phyloP scores from a whole-genome alignment of 2,113 vertebrate genomes.

The Gymnogyps californianus region DNA sequence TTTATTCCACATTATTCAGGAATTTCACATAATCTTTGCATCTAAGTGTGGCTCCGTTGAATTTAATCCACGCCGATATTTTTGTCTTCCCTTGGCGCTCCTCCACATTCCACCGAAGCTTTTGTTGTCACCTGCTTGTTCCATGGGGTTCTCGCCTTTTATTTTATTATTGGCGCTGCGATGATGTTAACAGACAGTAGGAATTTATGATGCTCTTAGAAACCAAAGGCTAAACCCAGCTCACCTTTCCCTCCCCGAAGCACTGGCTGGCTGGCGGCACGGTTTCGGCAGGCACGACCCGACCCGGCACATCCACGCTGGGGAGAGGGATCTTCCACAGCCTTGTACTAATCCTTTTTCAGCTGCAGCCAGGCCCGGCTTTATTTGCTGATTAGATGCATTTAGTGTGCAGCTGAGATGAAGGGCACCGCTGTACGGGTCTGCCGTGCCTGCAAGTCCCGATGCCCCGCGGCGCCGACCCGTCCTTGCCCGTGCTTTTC shows the following conservation, averaged over 20 bases:
- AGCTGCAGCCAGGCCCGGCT: neutral
- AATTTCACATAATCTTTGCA: constrained; percentile 35
- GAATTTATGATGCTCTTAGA: neutral
- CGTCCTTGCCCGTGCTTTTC: neutral
- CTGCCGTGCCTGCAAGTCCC: neutral
- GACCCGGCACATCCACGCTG: neutral
- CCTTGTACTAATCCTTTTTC: neutral
- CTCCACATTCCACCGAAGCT: neutral
- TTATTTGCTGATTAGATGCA: neutral
- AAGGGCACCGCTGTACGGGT: neutral
- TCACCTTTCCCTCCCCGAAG: neutral
- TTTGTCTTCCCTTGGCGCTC: neutral
- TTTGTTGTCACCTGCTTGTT: neutral
- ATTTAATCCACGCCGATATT: neutral
- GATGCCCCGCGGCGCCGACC: accelerated
- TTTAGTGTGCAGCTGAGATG: neutral
- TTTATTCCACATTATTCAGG: constrained; percentile 50
- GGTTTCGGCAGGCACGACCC: neutral
- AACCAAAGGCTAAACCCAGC: neutral
- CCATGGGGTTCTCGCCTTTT: neutral
- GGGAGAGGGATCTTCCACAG: neutral
- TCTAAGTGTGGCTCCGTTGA: neutral
- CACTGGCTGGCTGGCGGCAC: neutral
- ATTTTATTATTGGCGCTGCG: neutral
- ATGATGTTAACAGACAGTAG: neutral